Evolutionary conservation across 2,113 vertebrate species (phyloP), one percentile per base, ranked within the genome.

Genomic region (Chitala chitala): DNA sequence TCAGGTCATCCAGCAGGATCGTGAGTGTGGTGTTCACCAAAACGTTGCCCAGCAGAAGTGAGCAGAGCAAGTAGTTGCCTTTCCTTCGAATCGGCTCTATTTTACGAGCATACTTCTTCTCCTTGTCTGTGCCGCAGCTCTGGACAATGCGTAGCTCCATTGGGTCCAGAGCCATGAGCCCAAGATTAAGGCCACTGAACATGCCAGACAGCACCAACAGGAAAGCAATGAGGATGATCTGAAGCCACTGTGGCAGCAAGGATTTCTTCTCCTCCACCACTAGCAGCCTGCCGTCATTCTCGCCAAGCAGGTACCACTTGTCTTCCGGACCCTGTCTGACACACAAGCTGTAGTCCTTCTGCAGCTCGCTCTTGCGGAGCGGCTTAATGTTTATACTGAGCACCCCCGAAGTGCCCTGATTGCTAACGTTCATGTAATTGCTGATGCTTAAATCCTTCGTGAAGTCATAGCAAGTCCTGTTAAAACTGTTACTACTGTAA

Each of bases 71-170:
- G 68, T 99, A 98, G 80, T 98, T 99, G 0, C 97, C 97, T 40
- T 98, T 92, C 3, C 93, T 83, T 0, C 96, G 91, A 72, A 99
- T 94, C 80, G 97, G 97, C 56, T 96, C 94, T 40, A 98, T 99
- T 77, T 91, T 90, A 0, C 92, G 82, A 0, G 97, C 96, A 44
- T 98, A 95, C 0, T 89, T 90, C 73, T 90, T 93, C 90, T 98
- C 97, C 79, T 92, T 94, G 0, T 97, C 93, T 0, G 93, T 94
- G 72, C 97, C 97, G 36, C 96, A 97, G 84, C 91, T 96, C 87
- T 98, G 96, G 65, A 99, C 94, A 10, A 99, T 98, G 71, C 96
- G 93, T n/a, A 99, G 89, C 86, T 99, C 97, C 94, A 98, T 98
- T 46, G 97, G 97, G 64, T 98, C 96, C 80, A 98, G 79, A 0